Conservation (phyloP, 2,113 vertebrate genomes). For the Gavia stellata region DNA sequence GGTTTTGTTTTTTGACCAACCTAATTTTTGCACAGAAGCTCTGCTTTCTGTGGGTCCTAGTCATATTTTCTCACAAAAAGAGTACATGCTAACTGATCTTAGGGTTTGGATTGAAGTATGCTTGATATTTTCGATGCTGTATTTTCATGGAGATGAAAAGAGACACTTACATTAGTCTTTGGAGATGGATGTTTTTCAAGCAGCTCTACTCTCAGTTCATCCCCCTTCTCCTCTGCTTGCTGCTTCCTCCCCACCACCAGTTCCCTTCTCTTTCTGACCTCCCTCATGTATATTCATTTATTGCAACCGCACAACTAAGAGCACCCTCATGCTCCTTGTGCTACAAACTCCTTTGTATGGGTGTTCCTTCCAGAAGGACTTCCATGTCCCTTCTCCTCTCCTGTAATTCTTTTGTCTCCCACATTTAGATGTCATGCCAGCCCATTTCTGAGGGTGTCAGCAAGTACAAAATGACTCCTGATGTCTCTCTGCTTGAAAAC, state of each 20-base stretch:
- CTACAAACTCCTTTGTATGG: neutral
- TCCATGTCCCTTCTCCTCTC: neutral
- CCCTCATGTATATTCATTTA: neutral
- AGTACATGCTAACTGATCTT: neutral
- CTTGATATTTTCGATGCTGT: neutral
- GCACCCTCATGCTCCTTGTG: neutral
- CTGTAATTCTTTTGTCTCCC: neutral
- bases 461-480: neutral
- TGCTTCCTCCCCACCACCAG: neutral
- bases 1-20: neutral
- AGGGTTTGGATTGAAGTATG: neutral
- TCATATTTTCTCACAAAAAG: neutral
- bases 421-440: neutral
- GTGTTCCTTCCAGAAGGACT: neutral
- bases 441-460: neutral
- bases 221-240: neutral
- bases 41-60: neutral
- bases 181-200: neutral
- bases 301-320: neutral
- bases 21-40: neutral
- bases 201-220: neutral
- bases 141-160: neutral
- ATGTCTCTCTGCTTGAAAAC: neutral
- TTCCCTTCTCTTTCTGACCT: neutral
- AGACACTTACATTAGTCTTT: neutral